A percentile compares a stretch with the other conserved stretches of the same genome.
These are phyloP conservation scores for Herpetotheres cachinnans DNA, from an alignment of 2,113 vertebrate genomes.

Conservation along the genomic window DNA sequence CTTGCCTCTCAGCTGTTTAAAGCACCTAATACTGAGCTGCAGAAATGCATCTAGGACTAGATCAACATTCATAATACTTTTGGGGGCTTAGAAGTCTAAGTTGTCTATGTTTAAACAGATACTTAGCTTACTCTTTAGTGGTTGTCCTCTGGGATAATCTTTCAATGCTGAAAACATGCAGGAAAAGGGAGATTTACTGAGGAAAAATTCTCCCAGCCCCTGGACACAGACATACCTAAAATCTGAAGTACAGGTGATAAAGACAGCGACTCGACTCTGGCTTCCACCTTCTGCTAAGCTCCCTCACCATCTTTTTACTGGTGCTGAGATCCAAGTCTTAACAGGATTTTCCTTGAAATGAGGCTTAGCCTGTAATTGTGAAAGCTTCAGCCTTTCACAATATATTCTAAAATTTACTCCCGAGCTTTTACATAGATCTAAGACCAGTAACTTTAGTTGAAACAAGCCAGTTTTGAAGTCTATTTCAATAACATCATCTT, in stretches of 20 bases:
- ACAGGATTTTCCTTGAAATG: background rate
- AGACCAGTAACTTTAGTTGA: background rate
- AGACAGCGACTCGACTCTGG: background rate
- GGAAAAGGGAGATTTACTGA: background rate
- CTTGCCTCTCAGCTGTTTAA: background rate
- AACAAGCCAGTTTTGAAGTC: background rate
- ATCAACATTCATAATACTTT: background rate
- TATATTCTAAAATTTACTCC: background rate
- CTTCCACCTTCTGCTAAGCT: background rate
- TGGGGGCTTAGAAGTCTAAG: background rate
- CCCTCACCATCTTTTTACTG: background rate
- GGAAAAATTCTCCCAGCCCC: background rate
- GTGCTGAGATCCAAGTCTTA: background rate
- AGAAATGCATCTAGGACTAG: background rate
- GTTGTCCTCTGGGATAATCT: background rate
- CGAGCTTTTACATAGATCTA: background rate
- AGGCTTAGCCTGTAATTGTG: fast-evolving
- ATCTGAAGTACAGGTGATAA: background rate
- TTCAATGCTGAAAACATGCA: background rate
- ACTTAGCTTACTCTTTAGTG: background rate
- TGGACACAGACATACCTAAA: background rate
- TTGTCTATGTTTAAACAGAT: background rate
- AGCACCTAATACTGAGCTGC: background rate
- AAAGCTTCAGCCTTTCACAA: background rate
- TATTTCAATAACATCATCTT: background rate